phyloP scores from a whole-genome alignment of 2,797 vertebrate species.

The Sebastolobus alascanus region DNA sequence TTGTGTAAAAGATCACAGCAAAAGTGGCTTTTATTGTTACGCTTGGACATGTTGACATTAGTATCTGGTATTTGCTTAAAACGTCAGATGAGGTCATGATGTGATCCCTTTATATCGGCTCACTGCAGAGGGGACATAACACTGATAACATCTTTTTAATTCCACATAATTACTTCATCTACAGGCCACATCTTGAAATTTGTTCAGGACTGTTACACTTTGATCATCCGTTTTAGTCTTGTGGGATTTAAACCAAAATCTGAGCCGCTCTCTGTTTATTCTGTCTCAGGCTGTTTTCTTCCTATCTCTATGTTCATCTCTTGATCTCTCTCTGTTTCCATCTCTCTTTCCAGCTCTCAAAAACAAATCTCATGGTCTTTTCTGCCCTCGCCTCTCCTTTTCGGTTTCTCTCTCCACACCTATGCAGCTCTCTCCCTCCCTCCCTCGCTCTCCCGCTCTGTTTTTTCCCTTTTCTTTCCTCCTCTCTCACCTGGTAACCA shows the following conservation, averaged over 20 bases:
- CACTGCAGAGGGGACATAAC: conserved; percentile 4
- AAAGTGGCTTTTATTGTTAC: conserved; percentile 10
- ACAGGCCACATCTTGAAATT: conserved; percentile 22
- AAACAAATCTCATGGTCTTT: conserved; percentile 44
- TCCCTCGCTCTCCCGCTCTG: conserved; percentile 47
- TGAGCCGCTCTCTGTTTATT: conserved; percentile 51
- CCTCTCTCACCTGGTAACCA: conserved; percentile 85
- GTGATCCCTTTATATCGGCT: conserved; percentile 15
- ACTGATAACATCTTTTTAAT: conserved; percentile 36
- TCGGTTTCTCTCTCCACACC: conserved; percentile 74
- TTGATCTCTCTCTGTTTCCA: conserved; percentile 26
- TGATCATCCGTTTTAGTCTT: conserved; percentile 36
- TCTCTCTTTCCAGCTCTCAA: conserved; percentile 38
- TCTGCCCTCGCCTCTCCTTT: conserved; percentile 38
- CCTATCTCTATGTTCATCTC: conserved; percentile 56
- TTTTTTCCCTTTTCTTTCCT: conserved; percentile 75
- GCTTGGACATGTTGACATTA: conserved; percentile 6
- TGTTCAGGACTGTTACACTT: conserved; percentile 32
- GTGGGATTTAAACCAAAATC: conserved; percentile 48
- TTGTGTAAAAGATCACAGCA: conserved; percentile 20
- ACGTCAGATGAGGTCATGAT: conserved; percentile 5
- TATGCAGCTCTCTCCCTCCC: conserved; percentile 52
- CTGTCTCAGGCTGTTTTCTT: conserved; percentile 54
- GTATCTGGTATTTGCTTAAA: conserved; percentile 33
- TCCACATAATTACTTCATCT: conserved; percentile 30